Conservation (phyloP, 2,113 vertebrate species). For the Oryzias woworae region DNA sequence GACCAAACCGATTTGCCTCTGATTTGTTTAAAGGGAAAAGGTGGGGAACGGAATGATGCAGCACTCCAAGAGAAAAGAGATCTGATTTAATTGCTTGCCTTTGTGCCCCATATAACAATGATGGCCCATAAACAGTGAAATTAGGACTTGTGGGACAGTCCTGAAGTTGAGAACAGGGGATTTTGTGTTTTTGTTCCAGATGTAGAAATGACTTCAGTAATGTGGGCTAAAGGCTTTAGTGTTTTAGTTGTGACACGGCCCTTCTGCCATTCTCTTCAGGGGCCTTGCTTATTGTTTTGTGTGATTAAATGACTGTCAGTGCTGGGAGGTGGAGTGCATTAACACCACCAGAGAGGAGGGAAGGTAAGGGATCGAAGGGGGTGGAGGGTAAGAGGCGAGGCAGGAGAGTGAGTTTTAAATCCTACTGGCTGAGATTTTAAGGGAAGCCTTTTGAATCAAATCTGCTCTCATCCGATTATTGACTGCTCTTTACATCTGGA, state of each 20-base stretch:
- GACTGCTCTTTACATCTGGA: constrained; percentile 83
- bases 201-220: constrained; percentile 41
- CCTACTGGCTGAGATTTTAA: constrained; percentile 77
- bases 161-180: constrained; percentile 30
- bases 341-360: constrained; percentile 36
- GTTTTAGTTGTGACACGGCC: constrained; percentile 49
- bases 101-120: constrained; percentile 6
- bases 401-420: constrained; percentile 74
- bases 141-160: background rate
- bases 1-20: constrained; percentile 77
- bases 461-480: constrained; percentile 82
- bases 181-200: constrained; percentile 48
- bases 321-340: constrained; percentile 57
- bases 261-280: constrained; percentile 57
- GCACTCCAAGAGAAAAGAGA: constrained; percentile 44
- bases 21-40: constrained; percentile 76
- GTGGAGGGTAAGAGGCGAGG: constrained; percentile 35
- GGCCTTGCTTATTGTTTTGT: constrained; percentile 53
- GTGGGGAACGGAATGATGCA: constrained; percentile 49
- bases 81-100: constrained; percentile 38
- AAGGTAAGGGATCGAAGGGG: background rate
- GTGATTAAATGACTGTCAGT: constrained; percentile 65
- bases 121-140: constrained; percentile 3
- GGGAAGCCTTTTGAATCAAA: constrained; percentile 79
- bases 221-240: constrained; percentile 39